phyloP scores from a whole-genome alignment of 2,888 invertebrate genomes.

The Orgyia antiqua region DNA sequence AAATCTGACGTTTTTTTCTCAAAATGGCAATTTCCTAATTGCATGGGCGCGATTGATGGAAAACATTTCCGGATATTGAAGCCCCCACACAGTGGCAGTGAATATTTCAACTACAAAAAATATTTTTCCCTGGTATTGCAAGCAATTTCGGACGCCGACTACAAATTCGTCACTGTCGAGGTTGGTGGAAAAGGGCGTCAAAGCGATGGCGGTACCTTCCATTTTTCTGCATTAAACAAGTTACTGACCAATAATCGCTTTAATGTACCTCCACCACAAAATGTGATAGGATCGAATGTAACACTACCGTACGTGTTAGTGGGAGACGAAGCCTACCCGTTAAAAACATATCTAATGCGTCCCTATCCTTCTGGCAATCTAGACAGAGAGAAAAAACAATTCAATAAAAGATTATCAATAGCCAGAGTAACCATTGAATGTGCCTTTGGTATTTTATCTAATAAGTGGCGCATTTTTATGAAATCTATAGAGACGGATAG shows the following conservation, averaged over 20 bases:
- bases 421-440: constrained; percentile 5
- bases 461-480: constrained; percentile 10
- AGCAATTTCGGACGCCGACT: constrained; percentile 10
- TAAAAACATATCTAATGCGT: constrained; percentile 14
- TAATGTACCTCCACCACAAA: constrained; percentile 15
- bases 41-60: neutral
- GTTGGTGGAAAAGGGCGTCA: constrained; percentile 10
- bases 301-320: constrained; percentile 14
- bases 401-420: constrained; percentile 11
- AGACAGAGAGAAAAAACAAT: constrained; percentile 5
- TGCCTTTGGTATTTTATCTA: constrained; percentile 4
- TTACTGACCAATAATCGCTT: too few relatives aligned
- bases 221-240: too few relatives aligned
- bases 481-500: constrained; percentile 5
- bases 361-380: constrained; percentile 8
- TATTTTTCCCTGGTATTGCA: constrained; percentile 7
- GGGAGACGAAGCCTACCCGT: constrained; percentile 17
- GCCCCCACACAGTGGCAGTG: constrained; percentile 1
- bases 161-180: constrained; percentile 11
- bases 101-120: neutral
- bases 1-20: constrained; percentile 2
- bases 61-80: constrained; percentile 3
- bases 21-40: constrained; percentile 12
- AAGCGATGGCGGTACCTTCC: constrained; percentile 7
- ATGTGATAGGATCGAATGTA: constrained; percentile 13